Percentiles rank a stretch among this genome's conserved stretches.
Conservation (phyloP, 2,888 invertebrate genomes). For the Agrotis puta region DNA sequence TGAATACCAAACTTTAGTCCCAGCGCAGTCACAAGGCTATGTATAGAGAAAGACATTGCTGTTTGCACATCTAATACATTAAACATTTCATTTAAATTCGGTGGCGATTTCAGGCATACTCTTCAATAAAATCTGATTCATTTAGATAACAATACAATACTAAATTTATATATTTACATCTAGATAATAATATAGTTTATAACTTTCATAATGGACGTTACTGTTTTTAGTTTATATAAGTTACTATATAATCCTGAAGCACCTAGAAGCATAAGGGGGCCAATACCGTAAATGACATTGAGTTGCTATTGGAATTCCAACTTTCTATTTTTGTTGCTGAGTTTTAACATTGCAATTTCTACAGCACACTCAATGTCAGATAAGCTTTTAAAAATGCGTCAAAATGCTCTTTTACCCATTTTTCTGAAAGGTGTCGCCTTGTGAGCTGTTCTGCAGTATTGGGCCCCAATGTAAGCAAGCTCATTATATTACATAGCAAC, state of each 20-base stretch:
- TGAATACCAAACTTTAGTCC: too few relatives aligned
- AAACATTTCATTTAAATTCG: conserved; percentile 54
- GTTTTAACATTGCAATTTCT: background rate
- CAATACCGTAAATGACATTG: conserved; percentile 13
- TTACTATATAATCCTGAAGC: conserved; percentile 49
- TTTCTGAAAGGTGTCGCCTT: background rate
- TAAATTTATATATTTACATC: conserved; percentile 55
- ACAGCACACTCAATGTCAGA: background rate
- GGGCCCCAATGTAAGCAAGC: conserved; percentile 39
- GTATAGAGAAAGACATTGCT: too few relatives aligned
- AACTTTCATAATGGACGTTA: conserved; percentile 65
- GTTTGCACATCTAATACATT: conserved; percentile 23
- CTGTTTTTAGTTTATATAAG: conserved; percentile 41
- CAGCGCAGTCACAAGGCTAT: too few relatives aligned
- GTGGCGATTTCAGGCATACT: conserved; percentile 59
- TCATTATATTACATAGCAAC: conserved; percentile 51
- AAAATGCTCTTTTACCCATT: background rate
- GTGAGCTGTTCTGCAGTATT: background rate
- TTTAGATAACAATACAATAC: conserved; percentile 58
- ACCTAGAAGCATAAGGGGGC: conserved; percentile 49
- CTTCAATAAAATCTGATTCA: conserved; percentile 64
- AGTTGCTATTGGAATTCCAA: background rate
- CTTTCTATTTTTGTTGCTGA: background rate
- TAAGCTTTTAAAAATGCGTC: too few relatives aligned
- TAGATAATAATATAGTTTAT: conserved; percentile 45